Percentiles rank a stretch among this genome's conserved stretches.
Conservation (phyloP, 2,113 vertebrate species). For the Phaethon lepturus region DNA sequence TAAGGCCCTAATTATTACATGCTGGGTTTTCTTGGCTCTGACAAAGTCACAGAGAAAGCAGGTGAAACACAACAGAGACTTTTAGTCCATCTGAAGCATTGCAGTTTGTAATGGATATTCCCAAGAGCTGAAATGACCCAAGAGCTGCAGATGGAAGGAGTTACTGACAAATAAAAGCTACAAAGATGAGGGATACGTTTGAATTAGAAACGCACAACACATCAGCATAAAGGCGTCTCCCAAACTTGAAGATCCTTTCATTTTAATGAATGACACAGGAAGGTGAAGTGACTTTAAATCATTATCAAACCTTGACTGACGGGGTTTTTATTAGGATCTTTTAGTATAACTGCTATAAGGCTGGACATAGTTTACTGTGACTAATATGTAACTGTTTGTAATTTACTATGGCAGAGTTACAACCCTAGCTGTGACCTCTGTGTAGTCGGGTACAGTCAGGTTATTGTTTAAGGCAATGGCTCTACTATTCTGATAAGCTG, state of each 20-base stretch:
- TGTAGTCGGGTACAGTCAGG: neutral
- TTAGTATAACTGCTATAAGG: neutral
- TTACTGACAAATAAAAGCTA: neutral
- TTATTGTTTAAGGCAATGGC: neutral
- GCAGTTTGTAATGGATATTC: neutral
- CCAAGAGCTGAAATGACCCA: fast-evolving
- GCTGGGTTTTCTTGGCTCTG: neutral
- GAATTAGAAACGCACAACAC: neutral
- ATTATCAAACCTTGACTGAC: neutral
- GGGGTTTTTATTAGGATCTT: neutral
- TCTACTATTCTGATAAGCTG: neutral
- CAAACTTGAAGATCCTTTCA: neutral
- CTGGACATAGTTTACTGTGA: neutral
- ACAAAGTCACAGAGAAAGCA: neutral
- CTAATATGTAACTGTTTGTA: neutral
- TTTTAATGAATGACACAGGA: neutral
- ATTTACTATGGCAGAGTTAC: neutral
- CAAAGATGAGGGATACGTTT: neutral
- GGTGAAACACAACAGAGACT: neutral
- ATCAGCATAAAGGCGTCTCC: neutral
- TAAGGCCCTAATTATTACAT: neutral
- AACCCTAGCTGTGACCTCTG: neutral
- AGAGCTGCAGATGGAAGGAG: neutral
- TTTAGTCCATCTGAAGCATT: neutral
- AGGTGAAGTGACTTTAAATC: neutral